Evolutionary conservation across 2,113 vertebrate species (phyloP).

Genomic region (Nettapus auritus): DNA sequence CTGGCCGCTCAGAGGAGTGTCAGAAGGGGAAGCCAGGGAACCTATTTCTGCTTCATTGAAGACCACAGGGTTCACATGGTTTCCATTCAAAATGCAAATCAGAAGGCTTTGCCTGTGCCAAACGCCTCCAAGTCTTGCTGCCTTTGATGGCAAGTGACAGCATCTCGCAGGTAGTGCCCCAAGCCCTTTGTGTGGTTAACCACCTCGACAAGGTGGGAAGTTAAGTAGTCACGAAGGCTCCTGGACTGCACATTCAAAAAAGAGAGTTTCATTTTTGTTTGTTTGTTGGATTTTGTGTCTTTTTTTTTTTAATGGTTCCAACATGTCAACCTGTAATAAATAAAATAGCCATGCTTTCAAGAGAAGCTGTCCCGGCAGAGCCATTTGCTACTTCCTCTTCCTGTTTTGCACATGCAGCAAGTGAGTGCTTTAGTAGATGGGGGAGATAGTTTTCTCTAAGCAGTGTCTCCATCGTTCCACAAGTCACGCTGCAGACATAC

Average conservation of each 20-base stretch:
- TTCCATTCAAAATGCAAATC: neutral
- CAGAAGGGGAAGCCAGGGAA: neutral
- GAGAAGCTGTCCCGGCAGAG: slow-evolving; percentile 5
- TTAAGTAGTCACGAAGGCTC: neutral
- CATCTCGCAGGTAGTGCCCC: neutral
- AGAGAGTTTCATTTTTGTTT: neutral
- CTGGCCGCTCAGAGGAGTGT: neutral
- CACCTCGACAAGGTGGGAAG: neutral
- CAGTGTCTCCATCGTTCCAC: neutral
- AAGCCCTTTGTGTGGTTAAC: fast-evolving
- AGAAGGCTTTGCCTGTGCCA: neutral
- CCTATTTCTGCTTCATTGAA: neutral
- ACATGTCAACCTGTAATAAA: neutral
- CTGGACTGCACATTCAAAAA: neutral
- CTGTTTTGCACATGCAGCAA: neutral
- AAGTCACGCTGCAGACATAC: neutral
- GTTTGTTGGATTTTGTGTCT: neutral
- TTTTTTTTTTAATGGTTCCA: neutral
- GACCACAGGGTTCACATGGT: neutral
- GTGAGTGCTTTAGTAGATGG: neutral
- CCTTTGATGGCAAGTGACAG: fast-evolving
- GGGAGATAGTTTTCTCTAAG: neutral
- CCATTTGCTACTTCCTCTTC: slow-evolving; percentile 14
- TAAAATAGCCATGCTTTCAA: neutral
- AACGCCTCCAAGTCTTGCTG: neutral